These are phyloP conservation scores for Resseliella maxima DNA, from an alignment of 2,888 invertebrate genomes.

Conservation along the genomic window DNA sequence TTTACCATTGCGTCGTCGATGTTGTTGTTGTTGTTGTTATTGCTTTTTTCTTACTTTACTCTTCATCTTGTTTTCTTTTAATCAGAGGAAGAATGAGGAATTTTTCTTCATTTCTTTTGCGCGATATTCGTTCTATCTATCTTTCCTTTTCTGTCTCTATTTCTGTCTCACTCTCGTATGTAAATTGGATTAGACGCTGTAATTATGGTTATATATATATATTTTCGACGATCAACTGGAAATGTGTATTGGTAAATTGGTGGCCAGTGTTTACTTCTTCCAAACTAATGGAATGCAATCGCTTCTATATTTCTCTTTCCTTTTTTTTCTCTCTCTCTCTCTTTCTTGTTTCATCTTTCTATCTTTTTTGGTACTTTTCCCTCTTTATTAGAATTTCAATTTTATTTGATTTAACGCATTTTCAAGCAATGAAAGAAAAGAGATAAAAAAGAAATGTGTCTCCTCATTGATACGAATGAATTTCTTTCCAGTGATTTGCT, in stretches of 20 bases:
- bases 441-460: not conserved
- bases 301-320: not conserved
- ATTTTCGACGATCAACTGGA: not conserved
- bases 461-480: not conserved
- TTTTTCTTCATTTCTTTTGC: conserved; percentile 54
- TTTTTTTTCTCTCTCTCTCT: not conserved
- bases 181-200: conserved; percentile 57
- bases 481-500: not conserved
- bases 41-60: conserved; percentile 52
- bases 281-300: conserved; percentile 53
- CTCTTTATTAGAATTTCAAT: not conserved
- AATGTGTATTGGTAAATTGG: not conserved
- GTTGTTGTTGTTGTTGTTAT: no score
- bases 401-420: conserved; percentile 37
- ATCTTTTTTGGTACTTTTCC: not conserved
- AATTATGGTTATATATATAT: conserved; percentile 35
- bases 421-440: not conserved
- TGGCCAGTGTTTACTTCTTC: conserved; percentile 23
- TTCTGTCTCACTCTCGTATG: conserved; percentile 28
- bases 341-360: not conserved
- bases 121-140: not conserved
- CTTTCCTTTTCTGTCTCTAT: not conserved
- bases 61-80: conserved; percentile 56
- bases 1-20: not conserved
- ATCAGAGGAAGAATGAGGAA: conserved; percentile 57